Evolutionary conservation across 2,888 invertebrate genomes (phyloP), one percentile per base, ranked within the genome.

Genomic region (Dryomyza anilis): DNA sequence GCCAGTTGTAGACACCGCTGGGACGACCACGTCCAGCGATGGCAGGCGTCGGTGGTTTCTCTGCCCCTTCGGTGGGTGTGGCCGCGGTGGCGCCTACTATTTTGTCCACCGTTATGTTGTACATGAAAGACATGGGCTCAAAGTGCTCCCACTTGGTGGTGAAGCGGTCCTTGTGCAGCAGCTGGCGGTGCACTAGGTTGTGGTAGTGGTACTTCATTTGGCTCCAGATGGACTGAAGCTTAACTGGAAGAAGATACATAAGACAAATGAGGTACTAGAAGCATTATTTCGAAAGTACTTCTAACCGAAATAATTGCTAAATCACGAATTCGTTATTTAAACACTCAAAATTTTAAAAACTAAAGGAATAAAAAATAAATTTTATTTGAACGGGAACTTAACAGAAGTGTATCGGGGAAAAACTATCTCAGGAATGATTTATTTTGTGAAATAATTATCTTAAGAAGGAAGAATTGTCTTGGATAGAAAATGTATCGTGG

Each of bases 141-240:
- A 79, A 79, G 65, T 79, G 79, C 43, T 79, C 79, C 79, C 79
- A 79, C 62, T 79, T 79, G 64, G 79, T 79, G 39, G 80, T 79
- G 69, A 79, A 79, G 61, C 79, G 79, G 64, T 79, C 79, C 70
- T 79, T 79, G 69, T 79, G 79, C 25, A 79, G 70, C 25, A 79
- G 81, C 71, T 79, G 79, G 3, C 79, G 78, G 62, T 79, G 79
- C 29, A 79, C 79, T 63, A 79, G 66, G 65, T 79, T 79, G 64
- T 79, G 79, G 25, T 79, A 79, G 52, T 79, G 79, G 59, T 79
- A 79, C 70, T 79, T 79, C 79, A 79, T 79, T 69, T 79, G 79
- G 29, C 81, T 81, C 79, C 79, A 79, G 50, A 79, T 79, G 23
- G 79, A 79, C 60, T 79, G 79, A 14, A 79, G 67, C 67, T 79